phyloP scores from a whole-genome alignment of 1,140 invertebrate genomes.

The Zaprionus kolodkinae region DNA sequence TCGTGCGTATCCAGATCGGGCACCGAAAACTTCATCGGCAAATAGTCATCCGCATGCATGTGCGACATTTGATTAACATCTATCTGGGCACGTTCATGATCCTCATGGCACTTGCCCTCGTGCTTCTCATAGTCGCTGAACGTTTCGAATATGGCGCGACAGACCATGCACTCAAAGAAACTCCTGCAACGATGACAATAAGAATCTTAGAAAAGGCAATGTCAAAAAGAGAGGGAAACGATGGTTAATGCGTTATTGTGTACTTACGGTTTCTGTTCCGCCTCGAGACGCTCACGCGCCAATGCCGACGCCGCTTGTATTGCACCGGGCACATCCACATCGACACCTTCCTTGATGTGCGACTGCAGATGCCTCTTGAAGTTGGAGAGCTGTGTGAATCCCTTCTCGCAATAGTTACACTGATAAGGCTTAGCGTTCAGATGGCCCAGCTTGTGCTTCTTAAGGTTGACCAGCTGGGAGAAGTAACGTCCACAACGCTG shows the following conservation, averaged over 20 bases:
- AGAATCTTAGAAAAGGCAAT: neutral
- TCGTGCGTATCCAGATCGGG: slow-evolving; percentile 80
- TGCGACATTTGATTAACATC: slow-evolving; percentile 75
- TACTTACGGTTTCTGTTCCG: slow-evolving; percentile 79
- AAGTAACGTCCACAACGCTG: slow-evolving; percentile 80
- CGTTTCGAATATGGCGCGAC: slow-evolving; percentile 78
- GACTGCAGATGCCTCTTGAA: slow-evolving; percentile 79
- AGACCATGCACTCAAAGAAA: slow-evolving; percentile 80
- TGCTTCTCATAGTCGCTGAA: slow-evolving; percentile 80
- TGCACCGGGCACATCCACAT: slow-evolving; percentile 69
- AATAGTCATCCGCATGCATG: slow-evolving; percentile 75
- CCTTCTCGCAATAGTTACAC: slow-evolving; percentile 79
- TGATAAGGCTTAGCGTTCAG: slow-evolving; percentile 79
- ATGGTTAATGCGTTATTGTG: neutral
- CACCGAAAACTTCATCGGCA: slow-evolving; percentile 81
- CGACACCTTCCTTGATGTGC: slow-evolving; percentile 80
- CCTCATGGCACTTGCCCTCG: slow-evolving; percentile 75
- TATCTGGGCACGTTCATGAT: slow-evolving; percentile 69
- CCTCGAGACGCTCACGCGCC: slow-evolving; percentile 66
- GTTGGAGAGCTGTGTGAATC: slow-evolving; percentile 79
- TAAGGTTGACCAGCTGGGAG: slow-evolving; percentile 82
- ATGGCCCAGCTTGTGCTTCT: slow-evolving; percentile 83
- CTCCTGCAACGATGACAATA: slow-evolving; percentile 52
- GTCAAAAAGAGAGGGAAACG: neutral
- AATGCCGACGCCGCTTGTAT: slow-evolving; percentile 71